Conservation (phyloP, 92 coral and sea anemone species). For the Epizoanthus scotinus region DNA sequence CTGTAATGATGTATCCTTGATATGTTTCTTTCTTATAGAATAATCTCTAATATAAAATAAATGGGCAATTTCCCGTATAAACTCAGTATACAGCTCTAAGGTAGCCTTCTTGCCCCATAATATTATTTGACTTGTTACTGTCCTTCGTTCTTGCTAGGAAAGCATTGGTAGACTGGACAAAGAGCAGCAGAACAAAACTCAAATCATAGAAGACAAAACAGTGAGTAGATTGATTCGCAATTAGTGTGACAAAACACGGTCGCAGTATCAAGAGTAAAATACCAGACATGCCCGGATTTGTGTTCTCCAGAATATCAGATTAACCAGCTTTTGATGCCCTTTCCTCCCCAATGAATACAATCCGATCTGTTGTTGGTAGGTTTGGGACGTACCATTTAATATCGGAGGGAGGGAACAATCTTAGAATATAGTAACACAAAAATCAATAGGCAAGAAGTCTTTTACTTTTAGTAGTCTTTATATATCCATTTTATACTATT, state of each 20-base stretch:
- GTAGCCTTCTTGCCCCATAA: background rate
- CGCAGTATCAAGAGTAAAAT: too few species aligned
- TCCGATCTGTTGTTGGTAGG: too few species aligned
- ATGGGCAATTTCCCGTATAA: background rate
- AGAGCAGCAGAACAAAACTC: constrained; percentile 61
- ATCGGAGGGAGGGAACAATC: background rate
- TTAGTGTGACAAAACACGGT: background rate
- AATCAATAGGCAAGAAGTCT: background rate
- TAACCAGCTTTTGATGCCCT: background rate
- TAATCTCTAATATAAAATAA: too few species aligned
- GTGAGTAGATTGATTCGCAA: constrained; percentile 41
- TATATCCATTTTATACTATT: background rate
- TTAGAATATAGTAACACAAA: background rate
- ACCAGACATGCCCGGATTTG: background rate
- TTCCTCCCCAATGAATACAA: too few species aligned
- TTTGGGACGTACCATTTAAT: background rate
- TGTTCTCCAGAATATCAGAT: background rate
- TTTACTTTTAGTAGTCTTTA: background rate
- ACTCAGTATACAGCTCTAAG: background rate
- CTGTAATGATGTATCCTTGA: too few species aligned
- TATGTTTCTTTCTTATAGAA: too few species aligned
- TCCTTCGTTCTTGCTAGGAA: constrained; percentile 49
- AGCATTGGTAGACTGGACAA: constrained; percentile 69
- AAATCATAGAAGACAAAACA: constrained; percentile 76
- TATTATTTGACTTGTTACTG: background rate